Percentiles rank a stretch among this genome's conserved stretches.
phyloP scores from a whole-genome alignment of 1,140 invertebrate species.

The Micrasema longulum region DNA sequence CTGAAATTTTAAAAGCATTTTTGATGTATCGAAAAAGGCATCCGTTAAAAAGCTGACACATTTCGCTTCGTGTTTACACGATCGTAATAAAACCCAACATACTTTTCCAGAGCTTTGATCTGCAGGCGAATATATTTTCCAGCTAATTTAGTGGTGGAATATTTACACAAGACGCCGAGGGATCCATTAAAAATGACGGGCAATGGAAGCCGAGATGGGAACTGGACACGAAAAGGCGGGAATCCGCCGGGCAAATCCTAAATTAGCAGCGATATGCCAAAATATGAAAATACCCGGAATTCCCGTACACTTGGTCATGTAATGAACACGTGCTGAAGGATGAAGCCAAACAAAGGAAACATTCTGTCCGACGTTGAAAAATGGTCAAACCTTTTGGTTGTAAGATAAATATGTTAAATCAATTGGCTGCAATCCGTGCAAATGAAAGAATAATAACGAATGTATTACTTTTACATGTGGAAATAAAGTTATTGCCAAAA shows the following conservation, averaged over 20 bases:
- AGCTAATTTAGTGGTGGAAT: slow-evolving; percentile 18
- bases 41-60: background rate
- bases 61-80: slow-evolving; percentile 18
- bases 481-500: too few relatives aligned
- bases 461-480: too few relatives aligned
- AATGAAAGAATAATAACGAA: too few relatives aligned
- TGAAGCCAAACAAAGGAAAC: background rate
- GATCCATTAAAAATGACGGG: slow-evolving; percentile 32
- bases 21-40: too few relatives aligned
- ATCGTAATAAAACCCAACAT: background rate
- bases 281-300: slow-evolving; percentile 27
- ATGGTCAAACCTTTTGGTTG: too few relatives aligned
- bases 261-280: slow-evolving; percentile 26
- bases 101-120: slow-evolving; percentile 6
- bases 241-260: background rate
- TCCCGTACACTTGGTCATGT: background rate
- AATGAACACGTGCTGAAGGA: slow-evolving; percentile 11
- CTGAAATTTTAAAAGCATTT: too few relatives aligned
- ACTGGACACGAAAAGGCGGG: slow-evolving; percentile 8
- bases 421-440: too few relatives aligned
- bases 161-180: slow-evolving; percentile 25
- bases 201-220: slow-evolving; percentile 6
- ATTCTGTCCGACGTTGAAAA: slow-evolving; percentile 1
- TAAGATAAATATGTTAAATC: too few relatives aligned
- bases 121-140: slow-evolving; percentile 17